These are phyloP conservation scores for Leptopilina myrica DNA, from an alignment of 2,888 invertebrate species.

Conservation along the genomic window DNA sequence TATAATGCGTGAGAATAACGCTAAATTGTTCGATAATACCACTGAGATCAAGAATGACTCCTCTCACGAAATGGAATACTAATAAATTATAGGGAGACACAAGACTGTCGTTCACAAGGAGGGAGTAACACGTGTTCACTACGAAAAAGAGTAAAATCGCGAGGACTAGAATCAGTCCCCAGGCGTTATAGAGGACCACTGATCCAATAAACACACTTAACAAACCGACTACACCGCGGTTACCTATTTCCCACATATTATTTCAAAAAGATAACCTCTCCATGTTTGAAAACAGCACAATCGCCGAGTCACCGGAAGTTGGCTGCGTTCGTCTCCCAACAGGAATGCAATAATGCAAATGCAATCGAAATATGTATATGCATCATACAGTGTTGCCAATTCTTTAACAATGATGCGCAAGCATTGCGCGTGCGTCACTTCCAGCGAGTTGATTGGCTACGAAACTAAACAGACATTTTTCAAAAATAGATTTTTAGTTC, in stretches of 20 bases:
- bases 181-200: conserved; percentile 67
- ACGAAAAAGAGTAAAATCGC: conserved; percentile 64
- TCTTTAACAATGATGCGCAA: neutral
- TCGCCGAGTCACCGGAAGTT: conserved; percentile 64
- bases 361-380: neutral
- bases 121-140: conserved; percentile 68
- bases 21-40: conserved; percentile 28
- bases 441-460: too few relatives aligned
- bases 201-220: conserved; percentile 69
- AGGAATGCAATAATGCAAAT: neutral
- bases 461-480: too few relatives aligned
- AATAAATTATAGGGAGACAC: conserved; percentile 63
- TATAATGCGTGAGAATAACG: neutral
- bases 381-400: conserved; percentile 17
- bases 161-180: conserved; percentile 67
- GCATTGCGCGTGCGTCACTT: too few relatives aligned
- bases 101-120: conserved; percentile 69
- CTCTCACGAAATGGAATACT: conserved; percentile 56
- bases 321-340: conserved; percentile 50
- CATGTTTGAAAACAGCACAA: conserved; percentile 71
- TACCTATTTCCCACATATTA: conserved; percentile 74
- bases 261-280: conserved; percentile 72
- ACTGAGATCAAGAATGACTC: conserved; percentile 53
- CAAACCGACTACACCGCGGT: conserved; percentile 68
- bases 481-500: too few relatives aligned